Conservation (phyloP, 2,888 invertebrate species). For the Cosmia trapezina region DNA sequence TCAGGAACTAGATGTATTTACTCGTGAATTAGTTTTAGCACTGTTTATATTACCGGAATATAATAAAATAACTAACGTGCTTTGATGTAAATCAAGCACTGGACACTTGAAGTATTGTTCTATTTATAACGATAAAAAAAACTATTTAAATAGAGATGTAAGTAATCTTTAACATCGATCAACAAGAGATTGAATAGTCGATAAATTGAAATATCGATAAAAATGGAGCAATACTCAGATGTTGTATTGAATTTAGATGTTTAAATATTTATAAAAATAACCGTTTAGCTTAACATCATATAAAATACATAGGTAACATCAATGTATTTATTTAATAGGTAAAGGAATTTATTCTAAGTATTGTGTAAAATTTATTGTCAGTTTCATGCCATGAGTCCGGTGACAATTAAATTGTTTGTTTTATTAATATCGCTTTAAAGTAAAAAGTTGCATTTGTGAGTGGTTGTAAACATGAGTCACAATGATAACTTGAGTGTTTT, state of each 20-base stretch:
- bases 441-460: conserved; percentile 88
- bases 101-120: conserved; percentile 38
- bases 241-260: conserved; percentile 44
- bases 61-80: conserved; percentile 33
- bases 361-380: conserved; percentile 77
- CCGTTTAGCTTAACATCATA: conserved; percentile 55
- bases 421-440: conserved; percentile 86
- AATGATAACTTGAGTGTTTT: conserved; percentile 78
- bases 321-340: conserved; percentile 83
- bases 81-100: conserved; percentile 20
- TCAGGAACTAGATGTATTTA: conserved; percentile 39
- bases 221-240: conserved; percentile 39
- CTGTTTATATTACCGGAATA: conserved; percentile 47
- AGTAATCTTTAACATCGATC: conserved; percentile 1
- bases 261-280: conserved; percentile 60
- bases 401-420: conserved; percentile 83
- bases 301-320: conserved; percentile 62
- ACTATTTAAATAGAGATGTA: conserved; percentile 8
- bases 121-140: conserved; percentile 23
- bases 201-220: conserved; percentile 24
- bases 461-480: conserved; percentile 90
- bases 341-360: conserved; percentile 73
- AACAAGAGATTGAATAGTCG: conserved; percentile 6
- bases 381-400: conserved; percentile 87
- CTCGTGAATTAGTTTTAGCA: conserved; percentile 36